Conservation (phyloP, 35 echinoderm and acorn worm genomes). For the Heliocidaris erythrogramma region DNA sequence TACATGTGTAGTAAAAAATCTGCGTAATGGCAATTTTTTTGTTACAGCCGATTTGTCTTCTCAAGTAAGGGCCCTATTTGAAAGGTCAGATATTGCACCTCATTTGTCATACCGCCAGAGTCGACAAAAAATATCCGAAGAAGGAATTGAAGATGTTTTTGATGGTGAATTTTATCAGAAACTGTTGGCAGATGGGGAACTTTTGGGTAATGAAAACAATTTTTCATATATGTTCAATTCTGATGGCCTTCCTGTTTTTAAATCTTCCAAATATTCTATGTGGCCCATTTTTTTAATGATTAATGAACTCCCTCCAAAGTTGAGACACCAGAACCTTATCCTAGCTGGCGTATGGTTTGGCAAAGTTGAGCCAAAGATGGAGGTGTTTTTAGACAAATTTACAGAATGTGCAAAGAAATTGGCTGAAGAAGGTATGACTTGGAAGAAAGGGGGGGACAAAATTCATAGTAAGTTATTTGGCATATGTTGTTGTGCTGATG, state of each 20-base stretch:
- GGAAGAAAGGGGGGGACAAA: slow-evolving; percentile 49
- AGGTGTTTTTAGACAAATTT: slow-evolving; percentile 58
- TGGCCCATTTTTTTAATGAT: slow-evolving; percentile 74
- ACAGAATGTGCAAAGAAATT: slow-evolving; percentile 25
- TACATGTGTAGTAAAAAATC: background rate
- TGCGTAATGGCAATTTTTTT: background rate
- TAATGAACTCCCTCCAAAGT: slow-evolving; percentile 63
- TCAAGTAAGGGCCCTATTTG: background rate
- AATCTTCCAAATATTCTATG: slow-evolving; percentile 58
- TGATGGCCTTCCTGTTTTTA: slow-evolving; percentile 64
- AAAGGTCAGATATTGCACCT: background rate
- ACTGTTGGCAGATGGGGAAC: slow-evolving; percentile 34
- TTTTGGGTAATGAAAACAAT: slow-evolving; percentile 54
- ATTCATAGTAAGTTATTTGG: slow-evolving; percentile 62
- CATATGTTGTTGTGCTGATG: slow-evolving; percentile 77
- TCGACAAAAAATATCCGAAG: background rate
- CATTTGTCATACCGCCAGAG: background rate
- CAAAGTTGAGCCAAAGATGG: slow-evolving; percentile 56
- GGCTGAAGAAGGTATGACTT: slow-evolving; percentile 49
- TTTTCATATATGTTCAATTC: slow-evolving; percentile 71
- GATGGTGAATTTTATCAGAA: slow-evolving; percentile 65
- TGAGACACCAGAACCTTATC: slow-evolving; percentile 52
- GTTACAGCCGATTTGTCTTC: background rate
- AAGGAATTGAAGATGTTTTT: slow-evolving; percentile 72
- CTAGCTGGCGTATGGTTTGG: slow-evolving; percentile 66